Conservation (phyloP, 2,888 invertebrate genomes). For the Scaptomyza tumidula region DNA sequence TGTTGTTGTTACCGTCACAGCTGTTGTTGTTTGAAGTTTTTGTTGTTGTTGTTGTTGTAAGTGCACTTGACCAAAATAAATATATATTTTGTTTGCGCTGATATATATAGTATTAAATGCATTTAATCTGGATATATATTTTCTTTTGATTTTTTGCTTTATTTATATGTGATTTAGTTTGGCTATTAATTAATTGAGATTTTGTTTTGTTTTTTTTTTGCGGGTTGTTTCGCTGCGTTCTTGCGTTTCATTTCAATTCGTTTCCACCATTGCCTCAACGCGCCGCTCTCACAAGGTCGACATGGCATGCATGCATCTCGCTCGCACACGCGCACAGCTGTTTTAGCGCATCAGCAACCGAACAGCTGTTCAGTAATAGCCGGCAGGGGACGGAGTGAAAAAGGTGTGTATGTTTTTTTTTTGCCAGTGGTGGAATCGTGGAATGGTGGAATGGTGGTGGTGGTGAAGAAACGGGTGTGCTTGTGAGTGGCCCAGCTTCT, state of each 20-base stretch:
- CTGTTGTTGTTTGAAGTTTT: not conserved
- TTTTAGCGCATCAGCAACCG: constrained; percentile 52
- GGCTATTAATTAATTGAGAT: constrained; percentile 20
- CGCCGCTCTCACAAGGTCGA: constrained; percentile 58
- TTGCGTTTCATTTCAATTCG: constrained; percentile 30
- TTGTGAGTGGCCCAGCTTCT: not conserved
- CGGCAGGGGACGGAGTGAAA: not conserved
- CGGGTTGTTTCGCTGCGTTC: constrained; percentile 16
- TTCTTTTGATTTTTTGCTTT: not conserved
- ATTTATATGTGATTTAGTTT: not conserved
- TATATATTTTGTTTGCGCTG: constrained; percentile 12
- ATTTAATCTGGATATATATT: not conserved
- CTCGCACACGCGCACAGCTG: constrained; percentile 55
- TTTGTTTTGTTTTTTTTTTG: constrained; percentile 8
- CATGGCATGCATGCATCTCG: constrained; percentile 40
- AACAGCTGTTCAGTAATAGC: constrained; percentile 54
- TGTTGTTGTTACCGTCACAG: constrained; percentile 13
- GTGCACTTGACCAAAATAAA: constrained; percentile 6
- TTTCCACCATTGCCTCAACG: constrained; percentile 31
- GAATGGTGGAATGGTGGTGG: no score
- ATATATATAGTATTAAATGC: constrained; percentile 5
- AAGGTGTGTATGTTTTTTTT: not conserved
- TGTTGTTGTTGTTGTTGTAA: not conserved
- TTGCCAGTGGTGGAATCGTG: not conserved
- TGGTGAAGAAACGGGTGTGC: not conserved